phyloP scores from a whole-genome alignment of 2,113 vertebrate species.

The Redunca redunca region DNA sequence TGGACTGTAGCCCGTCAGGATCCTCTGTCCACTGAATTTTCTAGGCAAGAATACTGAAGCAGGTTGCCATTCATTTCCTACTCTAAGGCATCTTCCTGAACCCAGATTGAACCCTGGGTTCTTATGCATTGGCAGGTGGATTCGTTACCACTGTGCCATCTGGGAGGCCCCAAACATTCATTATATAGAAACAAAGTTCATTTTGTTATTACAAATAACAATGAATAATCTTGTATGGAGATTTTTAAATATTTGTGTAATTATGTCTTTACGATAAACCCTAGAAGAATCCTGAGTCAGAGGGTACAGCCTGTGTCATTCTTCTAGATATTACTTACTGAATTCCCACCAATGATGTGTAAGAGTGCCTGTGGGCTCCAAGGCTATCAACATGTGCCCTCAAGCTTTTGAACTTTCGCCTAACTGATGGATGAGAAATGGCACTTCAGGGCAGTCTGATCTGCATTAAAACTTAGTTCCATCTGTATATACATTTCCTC shows the following conservation, averaged over 20 bases:
- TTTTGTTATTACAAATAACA: background rate
- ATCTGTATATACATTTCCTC: background rate
- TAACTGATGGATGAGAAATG: background rate
- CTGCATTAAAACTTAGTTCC: background rate
- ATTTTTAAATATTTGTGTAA: background rate
- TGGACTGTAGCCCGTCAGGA: background rate
- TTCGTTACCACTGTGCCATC: background rate
- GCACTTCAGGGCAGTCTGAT: background rate
- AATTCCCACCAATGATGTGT: background rate
- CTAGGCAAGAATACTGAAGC: background rate
- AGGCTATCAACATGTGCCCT: background rate
- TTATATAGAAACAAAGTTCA: background rate
- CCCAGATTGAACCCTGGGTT: background rate
- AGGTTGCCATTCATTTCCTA: background rate
- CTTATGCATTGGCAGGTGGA: background rate
- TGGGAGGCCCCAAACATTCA: background rate
- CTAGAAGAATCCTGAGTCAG: background rate
- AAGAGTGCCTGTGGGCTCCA: background rate
- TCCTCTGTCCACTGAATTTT: background rate
- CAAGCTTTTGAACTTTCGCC: background rate
- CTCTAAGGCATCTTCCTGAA: background rate
- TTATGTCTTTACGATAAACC: background rate
- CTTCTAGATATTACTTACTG: background rate
- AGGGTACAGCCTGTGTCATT: background rate
- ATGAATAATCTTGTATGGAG: background rate